phyloP scores from a whole-genome alignment of 2,888 invertebrate genomes.

The Polydrusus tereticollis region DNA sequence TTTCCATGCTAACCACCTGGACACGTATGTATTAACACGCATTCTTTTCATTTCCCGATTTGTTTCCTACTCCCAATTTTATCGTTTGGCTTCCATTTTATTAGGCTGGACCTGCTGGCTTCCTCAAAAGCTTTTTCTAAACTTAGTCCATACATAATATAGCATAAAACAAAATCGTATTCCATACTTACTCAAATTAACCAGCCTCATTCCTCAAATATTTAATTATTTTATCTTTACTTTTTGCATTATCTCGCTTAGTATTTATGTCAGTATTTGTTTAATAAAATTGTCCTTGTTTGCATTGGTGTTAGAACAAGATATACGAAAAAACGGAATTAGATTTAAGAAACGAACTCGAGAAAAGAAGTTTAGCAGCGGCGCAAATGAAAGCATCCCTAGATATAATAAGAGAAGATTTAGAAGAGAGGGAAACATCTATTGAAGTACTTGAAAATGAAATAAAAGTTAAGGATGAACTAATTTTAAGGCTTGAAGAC shows the following conservation, averaged over 20 bases:
- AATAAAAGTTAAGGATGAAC: conserved; percentile 12
- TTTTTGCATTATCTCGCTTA: conserved; percentile 43
- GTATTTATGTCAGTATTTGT: conserved; percentile 39
- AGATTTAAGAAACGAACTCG: conserved; percentile 53
- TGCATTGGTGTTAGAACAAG: conserved; percentile 47
- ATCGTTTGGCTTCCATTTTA: not conserved
- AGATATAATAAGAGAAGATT: conserved; percentile 8
- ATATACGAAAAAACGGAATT: conserved; percentile 44
- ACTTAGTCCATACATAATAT: conserved; percentile 39
- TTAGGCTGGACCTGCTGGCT: conserved; percentile 92
- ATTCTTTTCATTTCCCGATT: not conserved
- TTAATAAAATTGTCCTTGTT: conserved; percentile 49
- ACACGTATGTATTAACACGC: conserved; percentile 56
- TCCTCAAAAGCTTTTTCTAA: conserved; percentile 97
- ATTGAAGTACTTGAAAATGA: conserved; percentile 27
- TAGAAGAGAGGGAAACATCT: conserved; percentile 12
- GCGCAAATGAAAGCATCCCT: conserved; percentile 10
- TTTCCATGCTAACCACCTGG: conserved; percentile 57
- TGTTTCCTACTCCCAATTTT: not conserved
- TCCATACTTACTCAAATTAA: conserved; percentile 54
- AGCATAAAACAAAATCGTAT: conserved; percentile 45
- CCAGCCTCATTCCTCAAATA: conserved; percentile 63
- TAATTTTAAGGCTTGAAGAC: conserved; percentile 27
- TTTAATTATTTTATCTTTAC: conserved; percentile 31
- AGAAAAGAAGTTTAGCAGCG: conserved; percentile 5